phyloP scores from a whole-genome alignment of 2,888 invertebrate genomes.

The Eutolmus rufibarbis region DNA sequence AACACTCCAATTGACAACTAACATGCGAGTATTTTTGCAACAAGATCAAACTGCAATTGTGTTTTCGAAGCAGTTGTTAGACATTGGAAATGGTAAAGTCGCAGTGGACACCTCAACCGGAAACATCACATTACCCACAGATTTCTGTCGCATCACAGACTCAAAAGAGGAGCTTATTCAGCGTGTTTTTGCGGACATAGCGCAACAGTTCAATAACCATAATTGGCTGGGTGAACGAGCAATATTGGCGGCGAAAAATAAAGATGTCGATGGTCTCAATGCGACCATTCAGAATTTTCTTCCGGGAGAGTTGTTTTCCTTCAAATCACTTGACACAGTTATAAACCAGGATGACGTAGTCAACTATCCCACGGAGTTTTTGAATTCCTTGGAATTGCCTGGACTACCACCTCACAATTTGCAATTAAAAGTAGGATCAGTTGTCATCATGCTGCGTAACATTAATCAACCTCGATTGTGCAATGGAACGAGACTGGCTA shows the following conservation, averaged over 20 bases:
- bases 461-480: too few relatives aligned
- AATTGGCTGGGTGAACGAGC: slow-evolving; percentile 47
- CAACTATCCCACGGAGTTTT: too few relatives aligned
- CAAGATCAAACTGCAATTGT: too few relatives aligned
- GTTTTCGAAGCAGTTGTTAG: neutral
- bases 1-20: neutral
- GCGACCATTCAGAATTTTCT: slow-evolving; percentile 36
- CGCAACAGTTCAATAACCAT: slow-evolving; percentile 46
- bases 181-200: slow-evolving; percentile 51
- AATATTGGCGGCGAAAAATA: slow-evolving; percentile 46
- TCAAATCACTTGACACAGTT: slow-evolving; percentile 40
- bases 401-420: too few relatives aligned
- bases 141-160: slow-evolving; percentile 47
- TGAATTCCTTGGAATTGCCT: too few relatives aligned
- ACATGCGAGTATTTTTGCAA: neutral
- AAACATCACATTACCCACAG: slow-evolving; percentile 28
- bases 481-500: too few relatives aligned
- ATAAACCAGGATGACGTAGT: neutral
- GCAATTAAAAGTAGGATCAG: too few relatives aligned
- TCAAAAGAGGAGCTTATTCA: slow-evolving; percentile 50
- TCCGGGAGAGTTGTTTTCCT: slow-evolving; percentile 28
- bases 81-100: slow-evolving; percentile 44
- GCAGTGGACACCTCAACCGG: slow-evolving; percentile 39
- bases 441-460: too few relatives aligned
- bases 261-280: slow-evolving; percentile 44